Conservation (phyloP, 2,888 invertebrate genomes). For the Drosophila borborema region DNA sequence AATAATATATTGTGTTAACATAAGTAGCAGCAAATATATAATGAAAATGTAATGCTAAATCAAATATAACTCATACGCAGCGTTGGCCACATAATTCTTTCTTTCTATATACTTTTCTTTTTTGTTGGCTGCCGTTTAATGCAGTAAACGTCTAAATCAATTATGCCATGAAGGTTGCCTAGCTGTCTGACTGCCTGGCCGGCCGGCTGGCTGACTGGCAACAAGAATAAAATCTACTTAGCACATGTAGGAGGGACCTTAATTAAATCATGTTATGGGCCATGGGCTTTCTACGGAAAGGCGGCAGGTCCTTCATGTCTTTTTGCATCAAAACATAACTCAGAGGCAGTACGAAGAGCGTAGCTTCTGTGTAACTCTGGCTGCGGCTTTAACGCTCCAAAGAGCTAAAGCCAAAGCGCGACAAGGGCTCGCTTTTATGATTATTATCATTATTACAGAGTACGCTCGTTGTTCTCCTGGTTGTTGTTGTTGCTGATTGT, state of each 20-base stretch:
- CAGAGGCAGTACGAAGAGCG: constrained; percentile 16
- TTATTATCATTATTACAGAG: constrained; percentile 69
- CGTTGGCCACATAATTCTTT: constrained; percentile 31
- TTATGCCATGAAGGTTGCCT: constrained; percentile 51
- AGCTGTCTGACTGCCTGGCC: not conserved
- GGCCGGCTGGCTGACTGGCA: constrained; percentile 28
- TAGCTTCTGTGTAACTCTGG: not conserved
- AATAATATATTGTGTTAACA: constrained; percentile 54
- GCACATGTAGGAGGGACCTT: constrained; percentile 72
- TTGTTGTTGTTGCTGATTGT: constrained; percentile 18
- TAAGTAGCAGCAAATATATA: constrained; percentile 37
- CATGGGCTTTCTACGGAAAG: not conserved
- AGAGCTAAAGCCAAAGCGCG: constrained; percentile 35
- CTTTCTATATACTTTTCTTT: constrained; percentile 9
- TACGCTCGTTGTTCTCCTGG: constrained; percentile 33
- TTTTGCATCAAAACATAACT: constrained; percentile 56
- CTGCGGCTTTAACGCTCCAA: constrained; percentile 57
- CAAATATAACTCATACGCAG: constrained; percentile 65
- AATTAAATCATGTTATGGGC: constrained; percentile 74
- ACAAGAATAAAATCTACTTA: constrained; percentile 76
- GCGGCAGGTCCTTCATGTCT: constrained; percentile 40
- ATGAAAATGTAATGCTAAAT: constrained; percentile 50
- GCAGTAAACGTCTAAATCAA: constrained; percentile 76
- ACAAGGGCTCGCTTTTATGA: constrained; percentile 69
- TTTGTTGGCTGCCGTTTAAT: constrained; percentile 55